A percentile compares a stretch with the other conserved stretches of the same genome.
phyloP scores from a whole-genome alignment of 2,113 vertebrate genomes.

The Geothlypis trichas region DNA sequence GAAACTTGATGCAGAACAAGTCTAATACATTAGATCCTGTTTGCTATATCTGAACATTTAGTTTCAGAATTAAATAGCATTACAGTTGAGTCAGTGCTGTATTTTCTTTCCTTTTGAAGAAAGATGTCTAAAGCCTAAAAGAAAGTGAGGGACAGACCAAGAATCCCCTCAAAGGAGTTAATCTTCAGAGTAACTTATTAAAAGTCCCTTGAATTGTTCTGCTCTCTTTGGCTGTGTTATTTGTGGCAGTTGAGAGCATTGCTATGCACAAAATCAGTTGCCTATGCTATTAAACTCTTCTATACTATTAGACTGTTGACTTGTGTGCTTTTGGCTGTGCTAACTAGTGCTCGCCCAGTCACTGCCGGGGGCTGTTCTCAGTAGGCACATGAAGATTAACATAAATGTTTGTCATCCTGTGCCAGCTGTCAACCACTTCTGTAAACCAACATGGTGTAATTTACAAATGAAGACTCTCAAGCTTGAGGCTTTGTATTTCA shows the following conservation, averaged over 20 bases:
- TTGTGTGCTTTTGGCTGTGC: neutral
- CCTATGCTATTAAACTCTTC: neutral
- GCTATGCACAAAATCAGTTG: neutral
- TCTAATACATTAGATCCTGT: neutral
- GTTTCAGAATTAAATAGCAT: neutral
- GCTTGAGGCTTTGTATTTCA: neutral
- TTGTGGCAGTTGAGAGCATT: neutral
- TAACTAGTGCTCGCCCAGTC: neutral
- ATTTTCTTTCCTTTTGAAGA: neutral
- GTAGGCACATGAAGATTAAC: neutral
- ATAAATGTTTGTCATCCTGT: neutral
- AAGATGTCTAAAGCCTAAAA: neutral
- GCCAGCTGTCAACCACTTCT: neutral
- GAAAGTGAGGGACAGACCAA: neutral
- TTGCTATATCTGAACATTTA: neutral
- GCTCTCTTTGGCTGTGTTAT: neutral
- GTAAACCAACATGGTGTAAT: neutral
- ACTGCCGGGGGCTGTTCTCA: neutral
- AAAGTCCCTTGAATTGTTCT: neutral
- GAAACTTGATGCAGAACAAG: neutral
- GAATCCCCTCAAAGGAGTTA: neutral
- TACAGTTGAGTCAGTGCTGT: neutral
- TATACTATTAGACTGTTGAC: neutral
- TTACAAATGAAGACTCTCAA: neutral
- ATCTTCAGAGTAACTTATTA: neutral